Evolutionary conservation across 2,797 vertebrate species (phyloP), one percentile per base, ranked within the genome.

Genomic region (Pseudopleuronectes americanus): DNA sequence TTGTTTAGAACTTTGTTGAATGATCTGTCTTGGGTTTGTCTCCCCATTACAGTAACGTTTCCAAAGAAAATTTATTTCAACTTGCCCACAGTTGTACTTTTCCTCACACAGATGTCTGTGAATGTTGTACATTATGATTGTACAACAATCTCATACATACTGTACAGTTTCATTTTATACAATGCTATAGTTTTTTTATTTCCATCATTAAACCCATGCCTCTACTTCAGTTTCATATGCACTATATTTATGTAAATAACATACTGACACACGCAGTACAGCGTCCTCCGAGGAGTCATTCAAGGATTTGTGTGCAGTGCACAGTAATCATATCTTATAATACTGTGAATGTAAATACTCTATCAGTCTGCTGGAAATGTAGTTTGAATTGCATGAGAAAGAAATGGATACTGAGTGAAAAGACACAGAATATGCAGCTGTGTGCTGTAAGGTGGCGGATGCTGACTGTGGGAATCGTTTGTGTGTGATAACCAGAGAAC

Each of bases 391-490:
- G 82, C 51, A 17, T 59, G 26, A 65, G 70, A 80, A 41, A 54
- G 75, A 78, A 79, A 79, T 71, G 58, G 75, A 84, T 80, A 80
- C 63, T 68, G 84, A 80, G 68, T 71, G 77, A 81, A 82, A 71
- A 64, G 73, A 79, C 57, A 57, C 12, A 63, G 81, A 77, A 65
- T 57, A 51, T 73, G 68, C 70, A 70, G 79, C 73, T 81, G 80
- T 82, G 69, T 12, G 31, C 66, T 80, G 68, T 71, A 62, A 76
- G 65, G 75, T 71, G 51, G 67, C 19, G 9, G 64, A 83, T 80
- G 79, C 75, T 87, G 87, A 88, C 81, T 68, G 57, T 69, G 57
- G 28, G 21, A 81, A 76, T 88, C 59, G 64, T 87, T 81, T 86
- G 71, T 90, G 41, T 74, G 52, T 0, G 53, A 71, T 76, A 85